Base-by-base conservation (phyloP, 2,888 invertebrate species). In the Chesias legatella region DNA sequence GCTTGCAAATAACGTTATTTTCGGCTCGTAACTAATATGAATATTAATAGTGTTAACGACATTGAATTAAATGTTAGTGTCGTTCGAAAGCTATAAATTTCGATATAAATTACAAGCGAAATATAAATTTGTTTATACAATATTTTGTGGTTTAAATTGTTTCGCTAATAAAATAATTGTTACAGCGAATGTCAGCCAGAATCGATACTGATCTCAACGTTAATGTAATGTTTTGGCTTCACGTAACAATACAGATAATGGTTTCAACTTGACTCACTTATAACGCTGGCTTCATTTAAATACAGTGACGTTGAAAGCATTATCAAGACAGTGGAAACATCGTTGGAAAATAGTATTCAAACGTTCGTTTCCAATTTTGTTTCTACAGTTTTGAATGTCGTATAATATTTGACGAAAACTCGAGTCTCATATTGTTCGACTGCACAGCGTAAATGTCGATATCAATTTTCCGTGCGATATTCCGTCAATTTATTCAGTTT, bases 391-490 rank as follows among this genome's bases (percentile, higher is more conserved):
- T 39, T 9, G 31, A 53, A n/a, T 42, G 63, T 74, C 72, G 66
- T 73, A 70, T 66, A 77, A 78, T 77, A 77, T 76, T 69, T 34
- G 9, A 43, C 34, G 27, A 36, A n/a, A 4, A 25, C 13, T 43
- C 37, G 31, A 39, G 10, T n/a, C 10, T 36, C 34, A 76, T 81
- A 77, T 80, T 76, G 73, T 72, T 71, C 74, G 76, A 75, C 67
- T 48, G 69, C 71, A 43, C 51, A 49, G 85, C 84, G 84, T 81
- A 75, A 62, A 48, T 35, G 52, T 55, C 36, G 30, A 51, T 48
- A 48, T 51, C 54, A 62, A 72, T 77, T 67, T 72, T 77, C 70
- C 63, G 67, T 72, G 69, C 74, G 68, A 63, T 64, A 66, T 73
- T 65, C 38, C 46, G 45, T 24, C 25, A 36, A n/a, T 43, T 29